Base-by-base conservation (phyloP, 2,113 vertebrate species). In the Ochotona curzoniae region DNA sequence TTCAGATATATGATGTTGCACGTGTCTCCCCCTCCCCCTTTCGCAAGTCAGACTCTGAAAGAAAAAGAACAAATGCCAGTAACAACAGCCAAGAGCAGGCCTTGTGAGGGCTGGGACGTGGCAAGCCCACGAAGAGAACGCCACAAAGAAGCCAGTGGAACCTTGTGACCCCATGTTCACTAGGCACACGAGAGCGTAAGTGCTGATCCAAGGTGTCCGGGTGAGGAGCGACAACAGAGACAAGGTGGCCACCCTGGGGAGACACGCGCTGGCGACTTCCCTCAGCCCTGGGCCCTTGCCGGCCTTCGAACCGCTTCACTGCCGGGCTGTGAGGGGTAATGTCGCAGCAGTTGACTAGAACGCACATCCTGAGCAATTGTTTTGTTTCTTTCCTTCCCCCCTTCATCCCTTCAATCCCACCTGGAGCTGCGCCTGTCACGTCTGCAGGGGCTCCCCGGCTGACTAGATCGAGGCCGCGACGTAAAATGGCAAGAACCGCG, bases 1-100 rank as follows among this genome's bases (percentile, higher is more conserved):
- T 82, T 51, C 44, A 49, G 13, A 93, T 57, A 94, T 89, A 83
- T 17, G 69, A 57, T 79, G 91, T 91, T 73, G n/a, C 28, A 75
- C 10, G 4, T 15, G 4, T 57, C 18, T 57, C 18, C 51, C 49
- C 76, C 69, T 94, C 61, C 93, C 38, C 88, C 44, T 89, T n/a
- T 81, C 67, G 81, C 26, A 38, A 91, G 92, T 61, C 14, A 92
- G 75, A 32, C 32, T 47, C 80, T 93, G 47, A 23, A 17, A 74
- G 88, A 82, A 91, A 61, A 26, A 47, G 32, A 78, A 90, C 17
- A 74, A 63, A 63, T 63, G 54, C 66, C 69, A 60, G 64, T 54
- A 90, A 79, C 11, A 47, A 83, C 44, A 47, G 83, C 3, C 49
- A 75, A 12, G 35, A 54, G 23, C 12, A 78, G 12, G 13, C 57